phyloP scores from a whole-genome alignment of 2,113 vertebrate species.

The Leiothrix lutea region DNA sequence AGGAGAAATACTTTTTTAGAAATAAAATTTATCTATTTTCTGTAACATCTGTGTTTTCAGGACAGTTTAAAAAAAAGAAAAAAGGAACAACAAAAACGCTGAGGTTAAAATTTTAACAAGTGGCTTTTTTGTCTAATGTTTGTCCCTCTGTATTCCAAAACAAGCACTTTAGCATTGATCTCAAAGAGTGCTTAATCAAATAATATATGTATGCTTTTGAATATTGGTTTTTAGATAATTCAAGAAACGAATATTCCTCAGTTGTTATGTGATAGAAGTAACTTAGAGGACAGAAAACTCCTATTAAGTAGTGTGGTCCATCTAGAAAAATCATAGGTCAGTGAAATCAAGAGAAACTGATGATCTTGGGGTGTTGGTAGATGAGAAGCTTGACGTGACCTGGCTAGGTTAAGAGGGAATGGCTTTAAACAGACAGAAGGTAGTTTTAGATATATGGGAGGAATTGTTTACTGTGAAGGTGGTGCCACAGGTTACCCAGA shows the following conservation, averaged over 20 bases:
- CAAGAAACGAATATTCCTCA: background rate
- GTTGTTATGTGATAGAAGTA: background rate
- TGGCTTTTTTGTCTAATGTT: background rate
- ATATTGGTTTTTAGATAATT: background rate
- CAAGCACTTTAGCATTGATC: background rate
- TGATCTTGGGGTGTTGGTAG: background rate
- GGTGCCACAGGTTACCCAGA: background rate
- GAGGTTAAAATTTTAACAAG: background rate
- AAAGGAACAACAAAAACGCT: fast-evolving
- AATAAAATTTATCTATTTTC: background rate
- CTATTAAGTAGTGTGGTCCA: background rate
- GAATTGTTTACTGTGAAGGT: background rate
- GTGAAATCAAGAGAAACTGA: background rate
- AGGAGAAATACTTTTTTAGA: background rate
- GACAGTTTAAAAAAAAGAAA: background rate
- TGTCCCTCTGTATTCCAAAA: background rate
- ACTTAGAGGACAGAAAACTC: background rate
- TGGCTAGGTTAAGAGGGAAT: fast-evolving
- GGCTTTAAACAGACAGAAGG: background rate
- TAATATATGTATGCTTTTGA: background rate
- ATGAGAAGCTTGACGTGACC: background rate
- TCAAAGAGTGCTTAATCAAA: background rate
- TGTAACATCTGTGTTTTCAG: background rate
- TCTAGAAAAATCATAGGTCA: background rate
- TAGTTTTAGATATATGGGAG: background rate